Base-by-base conservation (phyloP, 2,113 vertebrate species). In the Pachypanchax playfairii region DNA sequence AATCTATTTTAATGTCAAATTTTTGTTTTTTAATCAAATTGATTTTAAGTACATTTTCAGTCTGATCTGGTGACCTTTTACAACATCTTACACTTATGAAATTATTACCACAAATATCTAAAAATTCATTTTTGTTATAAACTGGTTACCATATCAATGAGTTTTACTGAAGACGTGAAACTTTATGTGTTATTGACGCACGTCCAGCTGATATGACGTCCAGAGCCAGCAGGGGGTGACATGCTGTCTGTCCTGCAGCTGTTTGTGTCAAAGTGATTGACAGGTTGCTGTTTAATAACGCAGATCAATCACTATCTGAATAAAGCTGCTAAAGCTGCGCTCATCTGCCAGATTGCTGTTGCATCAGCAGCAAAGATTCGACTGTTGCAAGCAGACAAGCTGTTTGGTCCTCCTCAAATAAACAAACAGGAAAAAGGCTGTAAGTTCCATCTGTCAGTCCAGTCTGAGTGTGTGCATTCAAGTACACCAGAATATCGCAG, bases 361-460 rank as follows among this genome's bases (percentile, higher is more conserved):
- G 56, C 38, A 57, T 66, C 48, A 46, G 65, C 44, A 18, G 67
- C 70, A 44, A 42, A 65, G 12, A 73, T 52, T 54, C 4, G 7
- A 35, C 65, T 44, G 50, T 33, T 50, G 20, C 67, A 54, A 18
- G 39, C 39, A 52, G 65, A 73, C 54, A 39, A 73, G 71, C 65
- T 71, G 68, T 79, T 75, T 67, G 36, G 21, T 48, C 12, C 35
- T 55, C 15, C n/a, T 57, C 53, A 47, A 73, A 41, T 48, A 75
- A 75, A 81, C 56, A 70, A 62, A 70, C 25, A 61, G 26, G 56
- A 60, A 66, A 70, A 65, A 65, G 22, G 13, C 17, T 52, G 41
- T 54, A 20, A 38, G 43, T 54, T 59, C 75, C 74, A 70, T 84
- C 65, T 80, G 74, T 69, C 36, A 46, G 56, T 66, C 49, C 59